Evolutionary conservation across 2,888 invertebrate species (phyloP).

Genomic region (Galerucella nymphaeae): DNA sequence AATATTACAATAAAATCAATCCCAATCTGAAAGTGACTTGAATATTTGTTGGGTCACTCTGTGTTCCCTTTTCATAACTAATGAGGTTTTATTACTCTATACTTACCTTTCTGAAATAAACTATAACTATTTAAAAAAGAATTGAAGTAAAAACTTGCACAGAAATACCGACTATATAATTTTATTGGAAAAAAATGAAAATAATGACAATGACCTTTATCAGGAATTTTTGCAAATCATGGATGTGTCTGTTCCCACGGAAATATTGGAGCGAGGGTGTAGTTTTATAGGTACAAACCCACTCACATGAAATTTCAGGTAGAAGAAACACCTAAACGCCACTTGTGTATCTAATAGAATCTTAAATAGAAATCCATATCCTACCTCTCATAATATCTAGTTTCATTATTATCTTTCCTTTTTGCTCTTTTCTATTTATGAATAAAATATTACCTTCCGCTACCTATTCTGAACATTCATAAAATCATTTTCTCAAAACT

Average conservation of each 20-base stretch:
- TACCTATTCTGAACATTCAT: slow-evolving; percentile 15
- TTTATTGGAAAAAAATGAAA: no score
- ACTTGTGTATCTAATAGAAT: slow-evolving; percentile 31
- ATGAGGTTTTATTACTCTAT: no score
- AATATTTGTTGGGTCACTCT: no score
- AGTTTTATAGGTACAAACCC: slow-evolving; percentile 5
- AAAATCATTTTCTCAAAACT: slow-evolving; percentile 24
- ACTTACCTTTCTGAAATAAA: no score
- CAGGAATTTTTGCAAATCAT: neutral
- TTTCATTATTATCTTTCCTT: slow-evolving; percentile 24
- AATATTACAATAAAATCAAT: no score
- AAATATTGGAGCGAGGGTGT: slow-evolving; percentile 20
- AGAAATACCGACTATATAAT: no score
- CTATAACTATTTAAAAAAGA: no score
- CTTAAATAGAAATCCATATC: slow-evolving; percentile 28
- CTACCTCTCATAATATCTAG: slow-evolving; percentile 27
- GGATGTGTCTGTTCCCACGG: slow-evolving; percentile 22
- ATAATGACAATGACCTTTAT: neutral
- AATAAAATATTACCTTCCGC: slow-evolving; percentile 18
- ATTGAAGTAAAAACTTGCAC: no score
- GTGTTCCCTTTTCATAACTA: no score
- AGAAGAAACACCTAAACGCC: slow-evolving; percentile 25
- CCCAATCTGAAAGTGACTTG: no score
- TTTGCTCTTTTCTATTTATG: slow-evolving; percentile 11
- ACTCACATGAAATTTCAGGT: slow-evolving; percentile 25